Evolutionary conservation across 2,797 vertebrate genomes (phyloP), one percentile per base, ranked within the genome.

Genomic region (Platyrinchus mystaceus): DNA sequence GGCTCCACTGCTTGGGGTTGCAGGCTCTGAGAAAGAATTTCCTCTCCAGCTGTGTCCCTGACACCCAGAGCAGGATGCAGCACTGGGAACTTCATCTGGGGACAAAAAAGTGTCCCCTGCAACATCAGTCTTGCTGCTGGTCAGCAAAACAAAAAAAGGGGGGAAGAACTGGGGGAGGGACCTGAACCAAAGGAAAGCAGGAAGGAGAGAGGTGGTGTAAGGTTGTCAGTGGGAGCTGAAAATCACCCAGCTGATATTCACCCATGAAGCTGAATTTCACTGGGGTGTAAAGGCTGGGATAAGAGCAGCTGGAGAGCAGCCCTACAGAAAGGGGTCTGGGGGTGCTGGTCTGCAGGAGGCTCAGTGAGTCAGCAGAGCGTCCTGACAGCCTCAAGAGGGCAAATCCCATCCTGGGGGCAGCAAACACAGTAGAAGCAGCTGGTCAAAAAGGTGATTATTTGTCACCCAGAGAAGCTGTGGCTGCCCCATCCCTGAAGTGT

Each of bases 121-220:
- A 3, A 6, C 28, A 17, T 3, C 64, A 17, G 30, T 5, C 27
- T 69, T 70, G 68, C 84, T 62, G 41, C 73, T 73, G 76, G 30
- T 9, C 22, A 63, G 41, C 18, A 2, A 4, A 50, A 13, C 15
- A 15, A 32, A 10, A 19, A 26, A 3, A 2, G 3, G 4, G n/a
- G 4, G 3, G 11, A 21, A 0, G 17, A 47, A 14, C 9, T 0
- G 0, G 24, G n/a, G 6, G 27, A 13, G 22, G n/a, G n/a, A 68
- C 27, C 15, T 8, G 12, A 44, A 63, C 2, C 24, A 49, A 44
- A 70, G 58, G 12, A 37, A 41, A 67, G 39, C 26, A 59, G 59
- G 34, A 68, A 49, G 56, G 30, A 55, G 7, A 58, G 12, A 6
- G 9, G 7, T 24, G 41, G n/a, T 50, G 9, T 0, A 19, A 63